Conservation (phyloP, 23 tunicate genomes). For the Corella eumyota region DNA sequence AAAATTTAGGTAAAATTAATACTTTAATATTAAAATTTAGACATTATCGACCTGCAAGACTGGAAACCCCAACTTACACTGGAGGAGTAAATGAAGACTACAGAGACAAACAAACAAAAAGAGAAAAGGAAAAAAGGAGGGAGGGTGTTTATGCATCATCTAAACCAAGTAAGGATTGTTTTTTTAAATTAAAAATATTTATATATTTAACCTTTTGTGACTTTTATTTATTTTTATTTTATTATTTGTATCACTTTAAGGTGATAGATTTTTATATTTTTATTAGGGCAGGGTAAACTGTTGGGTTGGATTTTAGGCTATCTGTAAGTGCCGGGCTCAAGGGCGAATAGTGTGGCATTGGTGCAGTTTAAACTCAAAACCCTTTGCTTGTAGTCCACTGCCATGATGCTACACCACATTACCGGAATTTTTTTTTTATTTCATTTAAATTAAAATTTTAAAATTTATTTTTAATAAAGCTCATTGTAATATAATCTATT, state of each 20-base stretch:
- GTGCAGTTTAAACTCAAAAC: too few species aligned
- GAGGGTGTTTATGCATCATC: slow-evolving; percentile 54
- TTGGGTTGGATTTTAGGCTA: too few species aligned
- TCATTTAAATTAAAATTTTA: too few species aligned
- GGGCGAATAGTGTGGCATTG: too few species aligned
- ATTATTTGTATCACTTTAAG: background rate
- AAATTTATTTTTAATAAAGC: too few species aligned
- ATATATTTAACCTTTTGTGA: background rate
- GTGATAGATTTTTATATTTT: too few species aligned
- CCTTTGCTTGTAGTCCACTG: too few species aligned
- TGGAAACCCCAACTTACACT: slow-evolving; percentile 89
- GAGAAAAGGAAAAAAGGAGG: slow-evolving; percentile 45
- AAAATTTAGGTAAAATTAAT: slow-evolving; percentile 1
- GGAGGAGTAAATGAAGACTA: slow-evolving; percentile 90
- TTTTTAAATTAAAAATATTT: background rate
- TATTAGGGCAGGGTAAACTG: too few species aligned
- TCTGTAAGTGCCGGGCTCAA: too few species aligned
- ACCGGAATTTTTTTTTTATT: too few species aligned
- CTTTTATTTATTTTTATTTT: background rate
- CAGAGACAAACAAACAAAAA: slow-evolving; percentile 40
- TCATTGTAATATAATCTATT: too few species aligned
- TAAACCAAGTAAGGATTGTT: slow-evolving; percentile 8
- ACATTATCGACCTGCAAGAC: slow-evolving; percentile 69
- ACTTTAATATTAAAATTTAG: slow-evolving; percentile 5
- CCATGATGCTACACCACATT: too few species aligned